These are phyloP conservation scores for Dascyllus trimaculatus DNA, from an alignment of 2,113 vertebrate genomes.

Conservation along the genomic window DNA sequence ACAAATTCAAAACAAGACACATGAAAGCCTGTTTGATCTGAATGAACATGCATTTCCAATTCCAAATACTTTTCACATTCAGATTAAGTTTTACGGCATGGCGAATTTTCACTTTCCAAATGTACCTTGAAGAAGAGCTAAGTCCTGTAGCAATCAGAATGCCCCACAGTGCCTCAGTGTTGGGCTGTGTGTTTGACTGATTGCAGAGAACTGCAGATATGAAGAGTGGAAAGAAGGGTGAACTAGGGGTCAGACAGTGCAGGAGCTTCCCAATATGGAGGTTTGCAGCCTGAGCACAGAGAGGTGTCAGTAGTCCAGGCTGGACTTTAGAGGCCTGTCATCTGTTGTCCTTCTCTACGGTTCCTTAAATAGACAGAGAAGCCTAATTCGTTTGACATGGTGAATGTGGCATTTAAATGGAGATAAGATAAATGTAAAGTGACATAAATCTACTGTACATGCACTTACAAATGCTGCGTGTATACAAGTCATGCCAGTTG, in stretches of 20 bases:
- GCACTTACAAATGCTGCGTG: not conserved
- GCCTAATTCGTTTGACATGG: constrained; percentile 32
- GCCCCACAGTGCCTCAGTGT: constrained; percentile 16
- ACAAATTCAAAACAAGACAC: not conserved
- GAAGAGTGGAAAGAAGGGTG: constrained; percentile 67
- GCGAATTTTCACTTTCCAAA: constrained; percentile 15
- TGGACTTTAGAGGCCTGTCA: constrained; percentile 15
- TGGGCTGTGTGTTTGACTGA: constrained; percentile 62
- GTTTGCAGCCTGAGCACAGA: constrained; percentile 25
- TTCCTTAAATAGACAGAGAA: constrained; percentile 69
- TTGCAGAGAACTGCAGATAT: constrained; percentile 73
- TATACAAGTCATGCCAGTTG: not conserved
- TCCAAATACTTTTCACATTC: not conserved
- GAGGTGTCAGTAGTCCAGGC: constrained; percentile 66
- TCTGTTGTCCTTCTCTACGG: constrained; percentile 41
- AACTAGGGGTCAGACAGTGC: constrained; percentile 61
- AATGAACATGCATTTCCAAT: not conserved
- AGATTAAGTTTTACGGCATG: not conserved
- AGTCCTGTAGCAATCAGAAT: constrained; percentile 12
- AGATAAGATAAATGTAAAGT: constrained; percentile 57
- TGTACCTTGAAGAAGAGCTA: constrained; percentile 13
- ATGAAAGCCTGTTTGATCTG: not conserved
- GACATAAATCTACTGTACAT: constrained; percentile 40
- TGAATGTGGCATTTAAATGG: constrained; percentile 41
- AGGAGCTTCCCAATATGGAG: constrained; percentile 66